These are phyloP conservation scores for Pteronura brasiliensis DNA, from an alignment of 2,113 vertebrate genomes.

Conservation along the genomic window DNA sequence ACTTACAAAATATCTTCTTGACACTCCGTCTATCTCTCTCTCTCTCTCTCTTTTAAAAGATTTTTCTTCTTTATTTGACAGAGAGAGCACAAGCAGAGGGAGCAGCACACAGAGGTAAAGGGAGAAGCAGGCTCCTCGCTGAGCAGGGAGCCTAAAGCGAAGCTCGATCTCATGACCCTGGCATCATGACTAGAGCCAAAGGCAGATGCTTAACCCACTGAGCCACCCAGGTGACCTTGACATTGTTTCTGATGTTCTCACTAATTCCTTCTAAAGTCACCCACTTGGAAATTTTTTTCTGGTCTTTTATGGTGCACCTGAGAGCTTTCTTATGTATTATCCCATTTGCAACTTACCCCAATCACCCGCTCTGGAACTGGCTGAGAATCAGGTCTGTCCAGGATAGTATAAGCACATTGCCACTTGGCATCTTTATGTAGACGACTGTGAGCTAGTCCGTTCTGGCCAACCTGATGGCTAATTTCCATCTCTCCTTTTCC, in stretches of 20 bases:
- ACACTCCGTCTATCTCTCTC: not conserved
- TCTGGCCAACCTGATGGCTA: not conserved
- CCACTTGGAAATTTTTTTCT: not conserved
- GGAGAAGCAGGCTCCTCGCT: not conserved
- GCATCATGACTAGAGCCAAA: not conserved
- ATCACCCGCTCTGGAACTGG: not conserved
- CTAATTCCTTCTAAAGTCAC: not conserved
- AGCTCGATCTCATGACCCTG: not conserved
- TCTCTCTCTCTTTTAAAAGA: not conserved
- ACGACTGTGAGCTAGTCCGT: not conserved
- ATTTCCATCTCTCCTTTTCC: not conserved
- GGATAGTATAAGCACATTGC: not conserved
- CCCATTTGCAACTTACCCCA: not conserved
- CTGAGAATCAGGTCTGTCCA: not conserved
- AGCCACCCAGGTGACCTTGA: not conserved
- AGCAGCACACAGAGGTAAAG: not conserved
- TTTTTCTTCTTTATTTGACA: not conserved
- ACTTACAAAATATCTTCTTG: slow-evolving; percentile 18
- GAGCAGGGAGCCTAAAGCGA: not conserved
- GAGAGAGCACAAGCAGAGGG: not conserved
- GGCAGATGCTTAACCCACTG: not conserved
- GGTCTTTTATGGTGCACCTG: not conserved
- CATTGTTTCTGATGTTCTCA: not conserved
- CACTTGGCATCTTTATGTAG: not conserved
- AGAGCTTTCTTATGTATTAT: not conserved